Conservation (phyloP, 2,797 vertebrate species). For the Anomalospiza imberbis region DNA sequence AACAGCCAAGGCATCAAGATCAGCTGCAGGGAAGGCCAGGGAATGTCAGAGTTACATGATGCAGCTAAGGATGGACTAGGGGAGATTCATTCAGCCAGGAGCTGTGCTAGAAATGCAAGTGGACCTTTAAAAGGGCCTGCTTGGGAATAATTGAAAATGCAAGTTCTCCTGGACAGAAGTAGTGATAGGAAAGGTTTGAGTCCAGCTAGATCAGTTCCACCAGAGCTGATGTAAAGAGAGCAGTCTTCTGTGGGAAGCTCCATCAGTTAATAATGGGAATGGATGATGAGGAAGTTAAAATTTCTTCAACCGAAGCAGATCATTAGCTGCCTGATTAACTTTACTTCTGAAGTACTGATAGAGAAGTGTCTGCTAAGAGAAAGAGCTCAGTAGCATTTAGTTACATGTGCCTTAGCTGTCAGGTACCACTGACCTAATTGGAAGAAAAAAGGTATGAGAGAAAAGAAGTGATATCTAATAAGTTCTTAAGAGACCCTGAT, state of each 20-base stretch:
- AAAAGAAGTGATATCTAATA: not conserved
- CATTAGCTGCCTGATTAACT: conserved; percentile 8
- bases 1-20: not conserved
- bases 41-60: not conserved
- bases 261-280: not conserved
- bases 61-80: not conserved
- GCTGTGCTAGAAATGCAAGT: not conserved
- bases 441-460: not conserved
- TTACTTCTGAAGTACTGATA: not conserved
- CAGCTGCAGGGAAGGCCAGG: not conserved
- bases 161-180: not conserved
- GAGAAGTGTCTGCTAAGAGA: not conserved
- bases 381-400: not conserved
- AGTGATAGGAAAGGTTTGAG: not conserved
- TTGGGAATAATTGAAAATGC: not conserved
- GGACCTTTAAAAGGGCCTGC: not conserved
- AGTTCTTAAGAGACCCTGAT: not conserved
- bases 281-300: not conserved
- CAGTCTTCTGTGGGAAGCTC: not conserved
- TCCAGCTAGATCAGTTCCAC: not conserved
- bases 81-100: not conserved
- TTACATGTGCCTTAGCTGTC: not conserved
- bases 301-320: not conserved
- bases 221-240: not conserved
- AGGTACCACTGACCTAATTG: not conserved